Conservation (phyloP, 2,113 vertebrate genomes). For the Poecilia latipinna region DNA sequence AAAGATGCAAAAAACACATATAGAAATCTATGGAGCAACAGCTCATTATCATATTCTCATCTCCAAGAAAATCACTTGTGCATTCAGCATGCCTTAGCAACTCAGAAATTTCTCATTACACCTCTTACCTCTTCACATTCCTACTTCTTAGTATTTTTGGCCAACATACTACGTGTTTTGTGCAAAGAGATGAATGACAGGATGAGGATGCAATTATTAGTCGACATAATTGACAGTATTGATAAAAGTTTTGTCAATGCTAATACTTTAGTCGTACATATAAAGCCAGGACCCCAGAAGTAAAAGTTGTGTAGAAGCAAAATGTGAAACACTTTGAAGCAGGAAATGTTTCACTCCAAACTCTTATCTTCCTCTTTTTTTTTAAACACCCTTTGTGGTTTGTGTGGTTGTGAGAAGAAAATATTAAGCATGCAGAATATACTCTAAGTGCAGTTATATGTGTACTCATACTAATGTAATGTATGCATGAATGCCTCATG, state of each 20-base stretch:
- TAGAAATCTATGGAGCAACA: slow-evolving; percentile 34
- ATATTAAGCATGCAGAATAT: background rate
- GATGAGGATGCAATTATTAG: slow-evolving; percentile 23
- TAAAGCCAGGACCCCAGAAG: slow-evolving; percentile 42
- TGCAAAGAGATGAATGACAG: slow-evolving; percentile 24
- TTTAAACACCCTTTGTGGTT: background rate
- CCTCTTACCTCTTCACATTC: slow-evolving; percentile 14
- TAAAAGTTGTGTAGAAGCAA: slow-evolving; percentile 36
- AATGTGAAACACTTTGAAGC: slow-evolving; percentile 33
- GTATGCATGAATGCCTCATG: background rate
- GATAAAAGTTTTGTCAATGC: background rate
- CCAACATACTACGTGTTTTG: slow-evolving; percentile 19
- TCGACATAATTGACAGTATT: background rate
- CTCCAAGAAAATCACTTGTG: slow-evolving; percentile 33
- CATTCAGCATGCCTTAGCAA: slow-evolving; percentile 43
- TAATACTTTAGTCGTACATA: background rate
- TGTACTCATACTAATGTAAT: background rate
- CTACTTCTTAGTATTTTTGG: slow-evolving; percentile 24
- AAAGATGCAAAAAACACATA: slow-evolving; percentile 25
- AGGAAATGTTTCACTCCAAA: slow-evolving; percentile 47
- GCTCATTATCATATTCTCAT: slow-evolving; percentile 59
- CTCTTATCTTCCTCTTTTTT: slow-evolving; percentile 4
- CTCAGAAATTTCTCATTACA: slow-evolving; percentile 51
- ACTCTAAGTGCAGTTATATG: background rate
- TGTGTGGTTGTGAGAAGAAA: slow-evolving; percentile 2